phyloP scores from a whole-genome alignment of 2,888 invertebrate genomes.

The Crioceris asparagi region DNA sequence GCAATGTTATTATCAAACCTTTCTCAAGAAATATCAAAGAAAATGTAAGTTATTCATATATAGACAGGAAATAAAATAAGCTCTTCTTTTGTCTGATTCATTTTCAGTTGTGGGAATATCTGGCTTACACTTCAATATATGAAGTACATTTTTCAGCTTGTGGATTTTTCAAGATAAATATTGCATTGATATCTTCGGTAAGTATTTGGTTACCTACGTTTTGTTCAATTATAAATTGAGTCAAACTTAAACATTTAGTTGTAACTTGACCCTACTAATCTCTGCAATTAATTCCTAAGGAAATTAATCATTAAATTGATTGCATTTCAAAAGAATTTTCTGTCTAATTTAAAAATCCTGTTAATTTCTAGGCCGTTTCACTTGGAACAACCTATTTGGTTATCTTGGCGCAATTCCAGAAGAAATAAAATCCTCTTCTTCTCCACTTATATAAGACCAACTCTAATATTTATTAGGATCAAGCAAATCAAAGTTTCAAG shows the following conservation, averaged over 20 bases:
- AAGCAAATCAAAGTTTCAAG: too few species aligned
- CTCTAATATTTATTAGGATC: too few species aligned
- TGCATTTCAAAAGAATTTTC: too few species aligned
- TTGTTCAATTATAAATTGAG: background rate
- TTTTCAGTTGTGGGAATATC: conserved; percentile 17
- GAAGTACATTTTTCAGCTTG: conserved; percentile 14
- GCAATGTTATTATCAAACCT: conserved; percentile 9
- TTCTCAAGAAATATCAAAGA: conserved; percentile 10
- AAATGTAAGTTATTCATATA: conserved; percentile 10
- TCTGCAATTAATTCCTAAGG: too few species aligned
- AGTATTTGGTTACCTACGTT: conserved; percentile 6
- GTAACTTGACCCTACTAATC: too few species aligned
- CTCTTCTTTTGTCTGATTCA: background rate
- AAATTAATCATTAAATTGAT: too few species aligned
- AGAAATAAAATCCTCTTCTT: too few species aligned
- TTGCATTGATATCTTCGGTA: conserved; percentile 16
- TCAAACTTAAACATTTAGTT: too few species aligned
- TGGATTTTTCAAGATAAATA: conserved; percentile 17
- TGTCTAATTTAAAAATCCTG: too few species aligned
- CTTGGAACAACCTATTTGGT: conserved; percentile 18
- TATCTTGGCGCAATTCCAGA: conserved; percentile 18
- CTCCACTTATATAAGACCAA: too few species aligned
- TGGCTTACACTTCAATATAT: conserved; percentile 9
- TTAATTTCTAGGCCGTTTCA: conserved; percentile 15
- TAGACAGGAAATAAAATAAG: background rate